Conservation (phyloP, 2,888 invertebrate genomes). For the Ennomos fuscantarius region DNA sequence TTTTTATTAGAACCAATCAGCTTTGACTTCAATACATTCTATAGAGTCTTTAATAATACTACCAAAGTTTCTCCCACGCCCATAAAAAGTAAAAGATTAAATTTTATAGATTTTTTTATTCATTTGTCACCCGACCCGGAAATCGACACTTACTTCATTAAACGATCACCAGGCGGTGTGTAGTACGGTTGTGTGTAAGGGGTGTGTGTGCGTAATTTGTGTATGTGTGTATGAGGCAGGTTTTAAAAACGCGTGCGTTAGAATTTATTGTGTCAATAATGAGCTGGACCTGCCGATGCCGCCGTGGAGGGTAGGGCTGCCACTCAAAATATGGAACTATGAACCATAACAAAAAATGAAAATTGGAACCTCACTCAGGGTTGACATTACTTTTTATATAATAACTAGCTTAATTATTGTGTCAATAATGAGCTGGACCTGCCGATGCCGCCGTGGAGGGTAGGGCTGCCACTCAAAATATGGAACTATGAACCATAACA, state of each 20-base stretch:
- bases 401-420: too few relatives aligned
- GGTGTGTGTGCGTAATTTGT: conserved; percentile 24
- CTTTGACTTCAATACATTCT: too few relatives aligned
- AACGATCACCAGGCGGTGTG: conserved; percentile 17
- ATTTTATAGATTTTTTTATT: not conserved
- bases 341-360: too few relatives aligned
- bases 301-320: conserved; percentile 44
- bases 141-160: conserved; percentile 39
- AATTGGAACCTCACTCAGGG: too few relatives aligned
- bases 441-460: conserved; percentile 48
- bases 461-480: conserved; percentile 39
- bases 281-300: conserved; percentile 52
- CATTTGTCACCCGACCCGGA: conserved; percentile 35
- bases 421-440: conserved; percentile 71
- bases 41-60: too few relatives aligned
- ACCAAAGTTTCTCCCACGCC: too few relatives aligned
- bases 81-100: not conserved
- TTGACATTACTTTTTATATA: too few relatives aligned
- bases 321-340: too few relatives aligned
- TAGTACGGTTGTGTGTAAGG: conserved; percentile 19
- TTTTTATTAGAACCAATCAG: too few relatives aligned
- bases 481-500: too few relatives aligned
- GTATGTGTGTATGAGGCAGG: conserved; percentile 61
- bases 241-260: conserved; percentile 76
- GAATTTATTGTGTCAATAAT: conserved; percentile 83